These are phyloP conservation scores for Mythimna vitellina DNA, from an alignment of 2,888 invertebrate genomes.

Conservation along the genomic window DNA sequence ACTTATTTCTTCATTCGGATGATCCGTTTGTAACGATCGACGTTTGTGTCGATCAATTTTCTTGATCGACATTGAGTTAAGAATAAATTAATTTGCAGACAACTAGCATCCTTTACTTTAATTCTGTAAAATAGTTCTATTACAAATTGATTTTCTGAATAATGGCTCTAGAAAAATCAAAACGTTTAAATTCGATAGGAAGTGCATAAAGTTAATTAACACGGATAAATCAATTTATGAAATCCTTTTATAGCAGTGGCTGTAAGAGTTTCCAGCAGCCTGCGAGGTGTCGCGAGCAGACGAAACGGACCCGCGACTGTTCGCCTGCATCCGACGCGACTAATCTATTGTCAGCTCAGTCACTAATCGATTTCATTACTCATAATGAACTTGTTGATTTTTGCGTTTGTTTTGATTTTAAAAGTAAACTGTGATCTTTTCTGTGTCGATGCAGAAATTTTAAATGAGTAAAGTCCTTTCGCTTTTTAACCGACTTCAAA, in stretches of 20 bases:
- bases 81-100: neutral
- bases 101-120: neutral
- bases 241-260: constrained; percentile 3
- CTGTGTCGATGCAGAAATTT: constrained; percentile 2
- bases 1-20: too few species aligned
- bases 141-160: neutral
- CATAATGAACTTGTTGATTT: constrained; percentile 29
- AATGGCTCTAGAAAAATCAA: too few species aligned
- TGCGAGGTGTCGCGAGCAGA: constrained; percentile 20
- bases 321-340: constrained; percentile 17
- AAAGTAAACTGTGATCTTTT: neutral
- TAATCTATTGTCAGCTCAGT: constrained; percentile 32
- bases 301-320: constrained; percentile 20
- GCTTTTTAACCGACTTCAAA: too few species aligned
- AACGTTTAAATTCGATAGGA: too few species aligned
- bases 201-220: too few species aligned
- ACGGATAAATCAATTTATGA: neutral
- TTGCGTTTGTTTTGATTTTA: constrained; percentile 4
- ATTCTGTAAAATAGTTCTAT: neutral
- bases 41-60: too few species aligned
- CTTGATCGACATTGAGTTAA: too few species aligned
- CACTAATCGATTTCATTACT: constrained; percentile 34
- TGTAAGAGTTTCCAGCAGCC: neutral
- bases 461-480: neutral
- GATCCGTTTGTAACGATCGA: too few species aligned